Base-by-base conservation (phyloP, 2,113 vertebrate genomes). In the Coryphaenoides rupestris region DNA sequence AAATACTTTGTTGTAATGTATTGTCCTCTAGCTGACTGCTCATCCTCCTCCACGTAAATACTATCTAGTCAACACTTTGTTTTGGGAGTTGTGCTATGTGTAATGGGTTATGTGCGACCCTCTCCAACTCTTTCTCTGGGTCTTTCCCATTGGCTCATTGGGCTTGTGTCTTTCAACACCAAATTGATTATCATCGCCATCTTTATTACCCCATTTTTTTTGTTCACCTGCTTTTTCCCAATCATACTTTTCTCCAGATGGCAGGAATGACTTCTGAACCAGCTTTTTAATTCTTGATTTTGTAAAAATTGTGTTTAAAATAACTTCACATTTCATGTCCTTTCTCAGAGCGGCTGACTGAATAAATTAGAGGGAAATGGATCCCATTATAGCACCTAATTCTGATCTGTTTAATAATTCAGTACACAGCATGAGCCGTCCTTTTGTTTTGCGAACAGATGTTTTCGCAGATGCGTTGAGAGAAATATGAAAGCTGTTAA, bases 331-430 rank as follows among this genome's bases (percentile, higher is more conserved):
- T 50, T n/a, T 50, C 47, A 5, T 50, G 47, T 50, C 47, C 47
- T 50, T 50, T 50, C n/a, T 50, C 1, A 13, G 13, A n/a, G 47
- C 2, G 5, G 47, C n/a, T 50, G 47, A 50, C 15, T 16, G 47
- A 50, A 50, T n/a, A n/a, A 16, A 50, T 50, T 50, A 50, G 10
- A 16, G n/a, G 13, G 47, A n/a, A 17, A 50, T 50, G 16, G 47
- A 50, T 50, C 2, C 47, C 47, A 50, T 50, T 50, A n/a, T 50
- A 50, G 47, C 16, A 40, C 47, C 47, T 50, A 50, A 50, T 50
- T 50, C 47, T 50, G 47, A 50, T 50, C 47, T 50, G 17, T 50
- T 50, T 50, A 50, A 50, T n/a, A 50, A 50, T 50, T 50, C 47
- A 50, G n/a, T 13, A 17, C 47, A n/a, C 47, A 50, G 47, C 47